These are phyloP conservation scores for Lycocorax pyrrhopterus DNA, from an alignment of 2,113 vertebrate genomes.

Conservation along the genomic window DNA sequence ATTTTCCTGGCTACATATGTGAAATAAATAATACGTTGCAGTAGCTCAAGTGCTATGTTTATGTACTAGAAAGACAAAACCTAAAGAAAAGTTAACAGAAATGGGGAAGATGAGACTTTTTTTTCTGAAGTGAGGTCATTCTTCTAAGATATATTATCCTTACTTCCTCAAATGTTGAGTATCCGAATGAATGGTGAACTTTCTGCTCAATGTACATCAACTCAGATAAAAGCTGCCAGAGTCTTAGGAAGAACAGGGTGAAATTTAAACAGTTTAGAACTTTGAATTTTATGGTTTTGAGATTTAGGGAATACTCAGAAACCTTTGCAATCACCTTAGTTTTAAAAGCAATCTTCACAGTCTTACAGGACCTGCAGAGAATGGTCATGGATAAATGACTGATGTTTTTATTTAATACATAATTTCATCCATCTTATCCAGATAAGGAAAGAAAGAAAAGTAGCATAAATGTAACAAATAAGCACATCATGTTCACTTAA, in stretches of 20 bases:
- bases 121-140: background rate
- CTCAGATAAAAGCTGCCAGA: background rate
- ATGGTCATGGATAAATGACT: slow-evolving; percentile 49
- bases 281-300: background rate
- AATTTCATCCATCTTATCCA: slow-evolving; percentile 76
- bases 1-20: background rate
- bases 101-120: background rate
- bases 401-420: slow-evolving; percentile 73
- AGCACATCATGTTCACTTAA: slow-evolving; percentile 79
- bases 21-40: background rate
- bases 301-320: background rate
- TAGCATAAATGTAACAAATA: slow-evolving; percentile 75
- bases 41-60: background rate
- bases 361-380: slow-evolving; percentile 24
- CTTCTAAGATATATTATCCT: background rate
- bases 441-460: slow-evolving; percentile 68
- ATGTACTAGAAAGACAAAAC: background rate
- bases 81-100: background rate
- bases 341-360: slow-evolving; percentile 18
- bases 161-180: background rate
- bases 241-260: background rate
- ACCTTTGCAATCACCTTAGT: background rate
- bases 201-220: background rate
- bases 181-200: background rate
- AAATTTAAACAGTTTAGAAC: background rate